Percentiles rank a stretch among this genome's conserved stretches.
Conservation (phyloP, 2,113 vertebrate genomes). For the Meriones unguiculatus region DNA sequence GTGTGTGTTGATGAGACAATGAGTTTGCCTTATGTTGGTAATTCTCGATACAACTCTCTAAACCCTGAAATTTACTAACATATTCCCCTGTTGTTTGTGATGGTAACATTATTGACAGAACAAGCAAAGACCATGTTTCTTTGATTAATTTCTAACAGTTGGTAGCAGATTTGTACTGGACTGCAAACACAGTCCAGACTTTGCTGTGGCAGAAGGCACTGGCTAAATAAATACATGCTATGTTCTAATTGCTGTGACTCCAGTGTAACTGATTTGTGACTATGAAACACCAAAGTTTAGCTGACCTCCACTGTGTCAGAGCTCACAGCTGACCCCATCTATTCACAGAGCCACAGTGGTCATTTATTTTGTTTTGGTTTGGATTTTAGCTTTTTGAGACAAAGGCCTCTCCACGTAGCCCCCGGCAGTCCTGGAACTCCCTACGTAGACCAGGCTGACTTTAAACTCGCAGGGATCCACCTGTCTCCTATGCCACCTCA, state of each 20-base stretch:
- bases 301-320: background rate
- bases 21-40: background rate
- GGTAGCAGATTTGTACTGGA: background rate
- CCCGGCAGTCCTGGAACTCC: background rate
- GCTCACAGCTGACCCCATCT: background rate
- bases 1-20: background rate
- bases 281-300: background rate
- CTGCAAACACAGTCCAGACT: background rate
- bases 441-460: background rate
- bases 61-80: conserved; percentile 5
- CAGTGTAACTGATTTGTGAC: background rate
- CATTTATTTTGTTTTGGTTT: background rate
- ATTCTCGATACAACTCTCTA: background rate
- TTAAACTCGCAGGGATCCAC: background rate
- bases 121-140: background rate
- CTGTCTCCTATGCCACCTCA: background rate
- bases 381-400: background rate
- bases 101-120: background rate
- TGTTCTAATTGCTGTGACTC: background rate
- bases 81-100: background rate
- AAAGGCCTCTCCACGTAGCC: background rate
- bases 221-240: background rate
- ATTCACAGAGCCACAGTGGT: background rate
- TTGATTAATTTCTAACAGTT: background rate
- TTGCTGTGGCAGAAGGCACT: background rate